Conservation (phyloP, 2,888 invertebrate genomes). For the Baccha elongata region DNA sequence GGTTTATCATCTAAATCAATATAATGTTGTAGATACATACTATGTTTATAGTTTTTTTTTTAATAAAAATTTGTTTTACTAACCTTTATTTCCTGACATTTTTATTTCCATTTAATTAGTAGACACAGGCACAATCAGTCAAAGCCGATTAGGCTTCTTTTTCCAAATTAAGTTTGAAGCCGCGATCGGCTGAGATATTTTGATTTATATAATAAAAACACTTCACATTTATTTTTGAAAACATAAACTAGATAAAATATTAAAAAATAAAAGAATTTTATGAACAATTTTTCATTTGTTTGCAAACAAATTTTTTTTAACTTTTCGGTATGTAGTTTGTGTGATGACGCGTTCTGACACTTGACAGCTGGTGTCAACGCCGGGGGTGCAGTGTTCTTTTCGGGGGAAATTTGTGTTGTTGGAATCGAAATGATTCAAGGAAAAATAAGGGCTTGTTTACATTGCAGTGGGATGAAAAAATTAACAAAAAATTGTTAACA, state of each 20-base stretch:
- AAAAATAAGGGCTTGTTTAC: too few relatives aligned
- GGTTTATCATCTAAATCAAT: constrained; percentile 73
- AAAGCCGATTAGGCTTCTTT: neutral
- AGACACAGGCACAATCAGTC: neutral
- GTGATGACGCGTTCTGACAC: constrained; percentile 57
- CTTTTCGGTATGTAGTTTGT: neutral
- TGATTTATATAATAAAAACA: constrained; percentile 17
- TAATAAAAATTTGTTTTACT: neutral
- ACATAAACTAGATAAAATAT: constrained; percentile 5
- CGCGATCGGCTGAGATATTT: neutral
- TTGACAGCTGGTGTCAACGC: too few relatives aligned
- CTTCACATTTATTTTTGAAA: constrained; percentile 1
- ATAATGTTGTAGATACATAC: too few relatives aligned
- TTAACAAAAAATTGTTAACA: too few relatives aligned
- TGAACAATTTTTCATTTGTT: constrained; percentile 55
- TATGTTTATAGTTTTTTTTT: neutral
- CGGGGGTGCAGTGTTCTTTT: too few relatives aligned
- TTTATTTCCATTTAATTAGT: constrained; percentile 38
- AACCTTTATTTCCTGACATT: constrained; percentile 59
- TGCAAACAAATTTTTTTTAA: constrained; percentile 61
- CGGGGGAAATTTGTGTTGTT: too few relatives aligned
- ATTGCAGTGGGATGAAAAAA: too few relatives aligned
- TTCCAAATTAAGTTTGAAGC: constrained; percentile 14
- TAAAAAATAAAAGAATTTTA: constrained; percentile 42
- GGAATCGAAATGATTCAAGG: too few relatives aligned